These are phyloP conservation scores for Prolemur simus DNA, from an alignment of 2,113 vertebrate genomes.

Conservation along the genomic window DNA sequence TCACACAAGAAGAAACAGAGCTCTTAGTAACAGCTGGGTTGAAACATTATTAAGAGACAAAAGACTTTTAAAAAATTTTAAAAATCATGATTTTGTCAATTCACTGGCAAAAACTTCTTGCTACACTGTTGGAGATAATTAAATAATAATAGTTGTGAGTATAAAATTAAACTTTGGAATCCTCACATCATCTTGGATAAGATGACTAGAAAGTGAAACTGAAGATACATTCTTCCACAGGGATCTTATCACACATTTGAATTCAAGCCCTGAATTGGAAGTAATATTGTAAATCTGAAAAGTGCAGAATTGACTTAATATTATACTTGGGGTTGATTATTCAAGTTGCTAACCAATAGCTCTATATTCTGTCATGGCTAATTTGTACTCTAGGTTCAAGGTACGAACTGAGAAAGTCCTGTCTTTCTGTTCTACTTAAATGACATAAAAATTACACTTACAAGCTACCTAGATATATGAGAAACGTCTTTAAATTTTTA, in stretches of 20 bases:
- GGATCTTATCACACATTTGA: background rate
- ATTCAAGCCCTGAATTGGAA: background rate
- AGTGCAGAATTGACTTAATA: background rate
- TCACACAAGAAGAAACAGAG: background rate
- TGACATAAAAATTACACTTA: background rate
- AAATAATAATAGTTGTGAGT: background rate
- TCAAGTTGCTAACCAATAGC: background rate
- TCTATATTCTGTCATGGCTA: background rate
- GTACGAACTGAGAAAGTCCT: background rate
- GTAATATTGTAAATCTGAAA: background rate
- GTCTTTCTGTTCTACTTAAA: background rate
- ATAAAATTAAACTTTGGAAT: background rate
- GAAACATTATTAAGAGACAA: background rate
- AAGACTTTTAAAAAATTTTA: background rate
- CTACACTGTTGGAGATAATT: background rate
- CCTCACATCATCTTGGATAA: background rate
- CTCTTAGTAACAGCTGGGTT: background rate
- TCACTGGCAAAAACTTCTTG: background rate
- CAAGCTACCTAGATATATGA: background rate
- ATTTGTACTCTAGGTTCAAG: background rate
- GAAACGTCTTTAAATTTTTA: conserved; percentile 7
- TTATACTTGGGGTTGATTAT: background rate
- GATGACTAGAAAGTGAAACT: background rate
- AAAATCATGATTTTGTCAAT: conserved; percentile 22
- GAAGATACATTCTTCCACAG: background rate